A percentile compares a stretch with the other conserved stretches of the same genome.
These are phyloP conservation scores for Amniataba percoides DNA, from an alignment of 2,797 vertebrate genomes.

Conservation along the genomic window DNA sequence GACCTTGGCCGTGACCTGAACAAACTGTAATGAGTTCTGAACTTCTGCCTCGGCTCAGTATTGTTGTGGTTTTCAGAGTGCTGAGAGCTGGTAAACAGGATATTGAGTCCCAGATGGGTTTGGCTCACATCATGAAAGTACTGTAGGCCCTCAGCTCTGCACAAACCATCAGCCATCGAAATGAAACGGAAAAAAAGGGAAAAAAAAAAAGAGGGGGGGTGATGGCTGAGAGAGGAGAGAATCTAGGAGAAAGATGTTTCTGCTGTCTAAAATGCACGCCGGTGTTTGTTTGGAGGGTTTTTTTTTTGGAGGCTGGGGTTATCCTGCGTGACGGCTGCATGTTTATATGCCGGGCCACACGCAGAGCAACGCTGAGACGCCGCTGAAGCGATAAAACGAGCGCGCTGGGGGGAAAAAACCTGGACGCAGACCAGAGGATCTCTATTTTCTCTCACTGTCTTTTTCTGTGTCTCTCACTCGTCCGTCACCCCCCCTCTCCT, in stretches of 20 bases:
- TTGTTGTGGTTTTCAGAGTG: conserved; percentile 73
- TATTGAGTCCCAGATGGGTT: conserved; percentile 73
- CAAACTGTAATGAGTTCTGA: conserved; percentile 72
- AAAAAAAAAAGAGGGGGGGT: neutral
- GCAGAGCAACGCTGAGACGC: conserved; percentile 54
- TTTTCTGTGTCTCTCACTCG: conserved; percentile 24
- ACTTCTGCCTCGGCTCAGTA: conserved; percentile 69
- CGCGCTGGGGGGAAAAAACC: conserved; percentile 23
- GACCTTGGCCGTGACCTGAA: conserved; percentile 71
- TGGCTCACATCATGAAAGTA: conserved; percentile 71
- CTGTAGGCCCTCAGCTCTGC: conserved; percentile 55
- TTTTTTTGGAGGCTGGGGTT: conserved; percentile 22
- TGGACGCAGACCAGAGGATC: conserved; percentile 54
- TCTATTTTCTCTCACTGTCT: conserved; percentile 20
- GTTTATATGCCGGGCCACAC: conserved; percentile 66
- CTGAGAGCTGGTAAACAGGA: conserved; percentile 80
- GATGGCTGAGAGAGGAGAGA: neutral
- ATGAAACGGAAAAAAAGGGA: conserved; percentile 29
- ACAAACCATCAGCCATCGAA: conserved; percentile 42
- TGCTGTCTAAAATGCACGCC: conserved; percentile 30
- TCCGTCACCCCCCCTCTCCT: conserved; percentile 7
- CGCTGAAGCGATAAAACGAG: conserved; percentile 63
- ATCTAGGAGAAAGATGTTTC: conserved; percentile 34
- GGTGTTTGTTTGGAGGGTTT: conserved; percentile 50
- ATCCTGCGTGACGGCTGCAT: conserved; percentile 55